Evolutionary conservation across 2,797 vertebrate species (phyloP).

Genomic region (Cynopterus sphinx): DNA sequence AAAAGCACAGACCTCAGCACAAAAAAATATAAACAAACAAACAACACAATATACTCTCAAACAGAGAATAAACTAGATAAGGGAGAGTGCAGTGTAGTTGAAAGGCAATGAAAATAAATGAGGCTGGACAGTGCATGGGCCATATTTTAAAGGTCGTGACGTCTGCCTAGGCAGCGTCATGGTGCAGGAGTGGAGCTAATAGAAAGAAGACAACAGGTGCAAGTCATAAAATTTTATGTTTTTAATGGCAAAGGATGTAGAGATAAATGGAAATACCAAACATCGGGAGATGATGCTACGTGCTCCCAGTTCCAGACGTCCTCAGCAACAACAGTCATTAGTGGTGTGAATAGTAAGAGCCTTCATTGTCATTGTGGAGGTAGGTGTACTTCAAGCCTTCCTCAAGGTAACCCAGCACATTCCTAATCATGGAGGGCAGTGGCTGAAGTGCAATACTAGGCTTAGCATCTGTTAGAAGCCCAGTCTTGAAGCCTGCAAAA

Average conservation of each 20-base stretch:
- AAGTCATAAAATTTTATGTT: background rate
- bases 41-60: background rate
- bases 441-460: background rate
- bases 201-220: background rate
- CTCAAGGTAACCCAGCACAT: background rate
- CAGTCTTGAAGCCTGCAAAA: background rate
- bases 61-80: background rate
- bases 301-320: background rate
- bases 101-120: constrained; percentile 7
- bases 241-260: background rate
- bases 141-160: background rate
- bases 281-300: background rate
- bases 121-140: too few relatives aligned
- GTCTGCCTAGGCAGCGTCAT: background rate
- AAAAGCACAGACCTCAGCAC: background rate
- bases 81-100: background rate
- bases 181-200: background rate
- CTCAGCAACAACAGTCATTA: background rate
- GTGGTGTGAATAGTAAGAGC: background rate
- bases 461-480: background rate
- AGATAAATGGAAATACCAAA: background rate
- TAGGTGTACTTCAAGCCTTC: background rate
- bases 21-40: background rate
- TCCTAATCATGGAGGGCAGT: background rate
- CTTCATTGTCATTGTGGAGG: background rate